Evolutionary conservation across 2,888 invertebrate genomes (phyloP).

Genomic region (Drosophila stalkeri): DNA sequence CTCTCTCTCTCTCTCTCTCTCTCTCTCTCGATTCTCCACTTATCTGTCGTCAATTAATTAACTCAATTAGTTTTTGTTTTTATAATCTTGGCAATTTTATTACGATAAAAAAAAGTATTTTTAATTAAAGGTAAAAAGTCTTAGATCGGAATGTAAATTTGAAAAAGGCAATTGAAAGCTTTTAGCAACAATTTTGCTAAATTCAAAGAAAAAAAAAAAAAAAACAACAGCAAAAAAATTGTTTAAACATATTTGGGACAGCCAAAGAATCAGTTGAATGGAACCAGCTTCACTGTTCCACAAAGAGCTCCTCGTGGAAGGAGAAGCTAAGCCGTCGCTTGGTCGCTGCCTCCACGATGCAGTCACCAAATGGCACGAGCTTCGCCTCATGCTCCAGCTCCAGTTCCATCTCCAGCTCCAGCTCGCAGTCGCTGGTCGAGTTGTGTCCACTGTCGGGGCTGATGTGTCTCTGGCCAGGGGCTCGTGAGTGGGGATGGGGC

Average conservation of each 20-base stretch:
- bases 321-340: conserved; percentile 80
- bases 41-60: too few species aligned
- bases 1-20: background rate
- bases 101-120: conserved; percentile 31
- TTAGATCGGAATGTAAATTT: conserved; percentile 34
- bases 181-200: conserved; percentile 45
- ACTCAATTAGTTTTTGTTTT: background rate
- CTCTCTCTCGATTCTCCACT: background rate
- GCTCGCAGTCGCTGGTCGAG: conserved; percentile 78
- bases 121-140: conserved; percentile 6
- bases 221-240: conserved; percentile 23
- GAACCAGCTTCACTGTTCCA: conserved; percentile 35
- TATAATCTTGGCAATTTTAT: conserved; percentile 37
- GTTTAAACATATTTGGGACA: conserved; percentile 28
- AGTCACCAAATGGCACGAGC: conserved; percentile 19
- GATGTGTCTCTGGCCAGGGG: conserved; percentile 57
- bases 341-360: conserved; percentile 58
- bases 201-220: conserved; percentile 4
- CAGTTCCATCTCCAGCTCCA: conserved; percentile 49
- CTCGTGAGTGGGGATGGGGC: conserved; percentile 22
- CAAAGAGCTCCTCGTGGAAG: conserved; percentile 87
- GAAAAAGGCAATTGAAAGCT: conserved; percentile 38
- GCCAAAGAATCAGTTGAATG: conserved; percentile 33
- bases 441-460: conserved; percentile 85
- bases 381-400: conserved; percentile 52